These are phyloP conservation scores for Eurytemora carolleeae DNA, from an alignment of 1,140 invertebrate species.

Conservation along the genomic window DNA sequence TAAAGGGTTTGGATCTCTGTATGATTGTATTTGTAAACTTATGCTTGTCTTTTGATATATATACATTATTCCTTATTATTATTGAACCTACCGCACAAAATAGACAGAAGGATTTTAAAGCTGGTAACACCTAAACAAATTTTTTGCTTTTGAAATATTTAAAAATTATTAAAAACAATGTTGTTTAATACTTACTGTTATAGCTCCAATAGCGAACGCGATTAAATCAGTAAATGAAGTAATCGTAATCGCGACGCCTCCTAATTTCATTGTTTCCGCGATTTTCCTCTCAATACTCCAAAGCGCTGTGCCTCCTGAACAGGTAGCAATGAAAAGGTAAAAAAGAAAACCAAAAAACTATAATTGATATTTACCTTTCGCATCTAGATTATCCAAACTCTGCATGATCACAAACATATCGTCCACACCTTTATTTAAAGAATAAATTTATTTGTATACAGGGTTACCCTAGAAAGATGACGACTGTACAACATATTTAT, in stretches of 20 bases:
- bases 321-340: not conserved
- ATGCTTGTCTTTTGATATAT: no score
- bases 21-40: no score
- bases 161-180: not conserved
- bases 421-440: not conserved
- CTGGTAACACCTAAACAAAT: not conserved
- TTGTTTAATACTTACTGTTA: conserved; percentile 14
- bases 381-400: not conserved
- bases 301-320: not conserved
- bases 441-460: no score
- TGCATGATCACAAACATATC: not conserved
- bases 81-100: not conserved
- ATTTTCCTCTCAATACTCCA: conserved; percentile 22
- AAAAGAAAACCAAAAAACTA: not conserved
- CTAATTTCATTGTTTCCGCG: conserved; percentile 28
- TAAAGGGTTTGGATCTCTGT: no score
- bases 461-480: no score
- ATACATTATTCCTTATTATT: no score
- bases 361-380: not conserved
- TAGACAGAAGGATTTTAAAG: not conserved
- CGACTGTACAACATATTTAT: no score
- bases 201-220: conserved; percentile 24
- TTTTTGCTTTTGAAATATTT: not conserved
- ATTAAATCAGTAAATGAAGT: conserved; percentile 31
- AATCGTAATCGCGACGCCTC: conserved; percentile 29